Base-by-base conservation (phyloP, 1,140 invertebrate species). In the Atopsyche davidsoni region DNA sequence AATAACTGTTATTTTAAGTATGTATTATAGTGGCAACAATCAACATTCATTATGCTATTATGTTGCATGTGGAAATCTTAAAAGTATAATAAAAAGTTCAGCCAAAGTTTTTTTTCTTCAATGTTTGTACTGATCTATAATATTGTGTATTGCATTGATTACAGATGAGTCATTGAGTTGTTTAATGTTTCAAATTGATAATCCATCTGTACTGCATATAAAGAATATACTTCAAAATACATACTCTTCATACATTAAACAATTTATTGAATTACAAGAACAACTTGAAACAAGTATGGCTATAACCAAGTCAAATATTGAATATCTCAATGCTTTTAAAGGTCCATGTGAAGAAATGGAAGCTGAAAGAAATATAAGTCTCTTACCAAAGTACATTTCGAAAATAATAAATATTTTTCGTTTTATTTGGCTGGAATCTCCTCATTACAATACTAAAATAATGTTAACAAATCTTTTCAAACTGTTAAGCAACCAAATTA, bases 401-500 rank as follows among this genome's bases (percentile, higher is more conserved):
- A 75, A 79, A 41, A 84, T 93, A 19, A 75, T 93, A 2, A 81
- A 88, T 59, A 66, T 85, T 0, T 81, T 91, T 43, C 76, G 87
- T 44, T 83, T 85, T 36, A 88, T 93, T 58, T 91, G 88, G 88
- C 67, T 83, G 48, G 82, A 92, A 55, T 90, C 89, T 0, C 80
- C 85, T 1, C 86, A 79, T 59, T 89, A 88, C 55, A 87, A 85
- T 52, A 81, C 74, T 0, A 74, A 65, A 2, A 67, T 76, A 2
- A 77, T 79, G 39, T 82, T 92, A 22, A 85, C 81, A 1, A 80
- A 79, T 22, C 69, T 94, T 0, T 85, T 89, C 56, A 79, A 82
- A 23, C 78, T 83, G 43, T 63, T 94, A 9, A 89, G 86, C 64
- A 93, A 93, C 69, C 87, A 88, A 59, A 81, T 95, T 1, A 88